phyloP scores from a whole-genome alignment of 2,113 vertebrate genomes.

The Charina bottae region DNA sequence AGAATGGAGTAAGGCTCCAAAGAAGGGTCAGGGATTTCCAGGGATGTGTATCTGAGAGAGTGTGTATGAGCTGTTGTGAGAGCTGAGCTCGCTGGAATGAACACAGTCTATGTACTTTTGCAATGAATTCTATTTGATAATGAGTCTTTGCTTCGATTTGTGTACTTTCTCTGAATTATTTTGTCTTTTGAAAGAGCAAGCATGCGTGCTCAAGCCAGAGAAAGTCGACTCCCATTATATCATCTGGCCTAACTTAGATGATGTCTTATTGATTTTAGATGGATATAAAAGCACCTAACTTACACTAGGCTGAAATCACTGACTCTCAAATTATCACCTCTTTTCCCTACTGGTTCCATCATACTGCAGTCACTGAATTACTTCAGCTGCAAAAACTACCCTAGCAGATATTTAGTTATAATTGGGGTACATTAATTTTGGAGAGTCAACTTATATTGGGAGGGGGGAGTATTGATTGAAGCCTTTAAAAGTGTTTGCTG shows the following conservation, averaged over 20 bases:
- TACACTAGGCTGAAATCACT: not conserved
- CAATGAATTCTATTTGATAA: not conserved
- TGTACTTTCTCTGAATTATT: not conserved
- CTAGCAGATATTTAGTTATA: not conserved
- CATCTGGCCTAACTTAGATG: too few species aligned
- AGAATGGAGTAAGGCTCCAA: not conserved
- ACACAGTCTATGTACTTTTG: not conserved
- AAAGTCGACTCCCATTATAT: not conserved
- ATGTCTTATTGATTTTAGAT: not conserved
- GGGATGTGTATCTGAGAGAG: not conserved
- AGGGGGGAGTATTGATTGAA: not conserved
- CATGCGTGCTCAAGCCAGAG: not conserved
- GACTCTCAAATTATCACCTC: not conserved
- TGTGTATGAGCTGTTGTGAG: not conserved
- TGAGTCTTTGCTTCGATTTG: not conserved
- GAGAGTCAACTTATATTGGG: not conserved
- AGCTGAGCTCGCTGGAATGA: not conserved
- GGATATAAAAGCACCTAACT: not conserved
- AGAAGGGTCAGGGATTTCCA: not conserved
- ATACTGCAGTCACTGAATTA: not conserved
- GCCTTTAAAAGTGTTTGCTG: not conserved
- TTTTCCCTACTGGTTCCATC: not conserved
- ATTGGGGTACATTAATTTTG: not conserved
- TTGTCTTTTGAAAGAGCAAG: not conserved
- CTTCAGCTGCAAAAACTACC: not conserved